Conservation (phyloP, 2,888 invertebrate genomes). For the Camponotus fellah region DNA sequence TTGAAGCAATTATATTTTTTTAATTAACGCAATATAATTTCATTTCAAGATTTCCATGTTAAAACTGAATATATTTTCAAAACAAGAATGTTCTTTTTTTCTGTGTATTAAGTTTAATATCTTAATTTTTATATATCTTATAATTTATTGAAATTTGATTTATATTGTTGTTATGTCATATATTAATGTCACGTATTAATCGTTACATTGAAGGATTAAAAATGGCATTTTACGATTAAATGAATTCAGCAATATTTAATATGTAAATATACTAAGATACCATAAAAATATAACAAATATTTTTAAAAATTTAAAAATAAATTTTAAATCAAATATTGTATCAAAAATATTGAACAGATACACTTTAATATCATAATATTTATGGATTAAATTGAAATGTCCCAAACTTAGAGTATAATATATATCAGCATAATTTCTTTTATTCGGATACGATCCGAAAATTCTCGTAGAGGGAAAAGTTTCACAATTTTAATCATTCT, state of each 20-base stretch:
- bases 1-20: too few relatives aligned
- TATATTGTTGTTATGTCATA: background rate
- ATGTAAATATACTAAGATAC: background rate
- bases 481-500: constrained; percentile 25
- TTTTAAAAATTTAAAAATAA: background rate
- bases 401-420: background rate
- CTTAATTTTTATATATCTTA: background rate
- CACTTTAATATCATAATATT: background rate
- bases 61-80: too few relatives aligned
- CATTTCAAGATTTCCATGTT: too few relatives aligned
- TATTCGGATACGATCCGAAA: background rate
- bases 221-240: background rate
- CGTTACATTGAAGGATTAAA: background rate
- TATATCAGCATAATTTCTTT: constrained; percentile 9
- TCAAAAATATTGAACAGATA: background rate
- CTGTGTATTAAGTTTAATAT: background rate
- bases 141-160: background rate
- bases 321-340: background rate
- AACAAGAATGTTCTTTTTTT: too few relatives aligned
- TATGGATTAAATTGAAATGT: background rate
- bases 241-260: background rate
- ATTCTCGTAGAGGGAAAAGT: background rate
- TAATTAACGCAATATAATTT: too few relatives aligned
- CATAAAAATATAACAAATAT: constrained; percentile 18
- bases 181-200: background rate